Percentiles rank a stretch among this genome's conserved stretches.
These are phyloP conservation scores for Campoletis raptor DNA, from an alignment of 2,888 invertebrate species.

Conservation along the genomic window DNA sequence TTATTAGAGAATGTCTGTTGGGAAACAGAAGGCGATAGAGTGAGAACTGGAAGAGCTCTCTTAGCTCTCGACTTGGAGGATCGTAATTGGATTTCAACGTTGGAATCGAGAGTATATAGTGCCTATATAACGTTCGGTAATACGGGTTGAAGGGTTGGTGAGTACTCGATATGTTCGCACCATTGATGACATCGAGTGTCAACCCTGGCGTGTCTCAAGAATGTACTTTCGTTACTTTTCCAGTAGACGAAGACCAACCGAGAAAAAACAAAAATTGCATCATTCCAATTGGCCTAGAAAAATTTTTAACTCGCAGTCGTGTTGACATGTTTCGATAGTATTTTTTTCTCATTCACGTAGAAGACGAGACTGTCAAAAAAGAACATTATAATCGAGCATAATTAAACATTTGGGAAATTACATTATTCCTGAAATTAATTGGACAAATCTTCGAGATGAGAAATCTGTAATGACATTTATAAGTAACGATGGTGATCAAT, in stretches of 20 bases:
- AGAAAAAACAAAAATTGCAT: neutral
- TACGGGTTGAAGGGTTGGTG: neutral
- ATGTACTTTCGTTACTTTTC: constrained; percentile 17
- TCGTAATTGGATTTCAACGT: constrained; percentile 71
- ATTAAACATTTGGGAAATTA: neutral
- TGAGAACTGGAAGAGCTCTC: constrained; percentile 38
- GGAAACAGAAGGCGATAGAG: constrained; percentile 44
- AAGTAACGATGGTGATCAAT: no score
- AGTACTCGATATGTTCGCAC: constrained; percentile 36
- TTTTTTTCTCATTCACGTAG: neutral
- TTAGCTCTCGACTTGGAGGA: constrained; percentile 61
- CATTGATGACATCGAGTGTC: constrained; percentile 54
- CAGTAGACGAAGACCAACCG: neutral
- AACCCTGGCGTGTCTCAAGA: constrained; percentile 39
- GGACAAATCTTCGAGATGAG: no score
- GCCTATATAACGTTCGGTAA: constrained; percentile 21
- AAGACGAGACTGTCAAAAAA: no score
- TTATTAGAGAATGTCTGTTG: neutral
- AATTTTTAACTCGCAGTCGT: neutral
- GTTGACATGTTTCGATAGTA: neutral
- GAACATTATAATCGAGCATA: neutral
- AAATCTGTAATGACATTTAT: no score
- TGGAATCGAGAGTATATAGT: constrained; percentile 45
- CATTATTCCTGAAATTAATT: no score
- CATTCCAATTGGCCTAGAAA: neutral